Percentiles rank a stretch among this genome's conserved stretches.
phyloP scores from a whole-genome alignment of 2,888 invertebrate genomes.

The Urechis unicinctus region DNA sequence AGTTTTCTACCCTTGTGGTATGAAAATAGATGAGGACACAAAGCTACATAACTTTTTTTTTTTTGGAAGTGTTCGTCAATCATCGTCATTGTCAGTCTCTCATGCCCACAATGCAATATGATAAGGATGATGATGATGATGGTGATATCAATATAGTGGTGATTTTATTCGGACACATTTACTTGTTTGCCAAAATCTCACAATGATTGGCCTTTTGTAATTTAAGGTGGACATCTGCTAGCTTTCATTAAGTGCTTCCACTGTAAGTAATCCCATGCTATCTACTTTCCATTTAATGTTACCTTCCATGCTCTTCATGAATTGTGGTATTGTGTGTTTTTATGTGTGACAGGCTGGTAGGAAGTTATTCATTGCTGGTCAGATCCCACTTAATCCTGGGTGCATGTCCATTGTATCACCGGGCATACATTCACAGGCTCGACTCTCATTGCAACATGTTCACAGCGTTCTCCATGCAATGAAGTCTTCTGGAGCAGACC shows the following conservation, averaged over 20 bases:
- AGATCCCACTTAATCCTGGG: slow-evolving; percentile 83
- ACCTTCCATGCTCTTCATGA: neutral
- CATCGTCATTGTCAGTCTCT: too few relatives aligned
- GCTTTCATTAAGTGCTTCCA: too few relatives aligned
- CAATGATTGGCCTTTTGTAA: too few relatives aligned
- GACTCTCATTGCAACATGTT: slow-evolving; percentile 76
- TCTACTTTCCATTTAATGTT: too few relatives aligned
- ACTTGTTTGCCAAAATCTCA: too few relatives aligned
- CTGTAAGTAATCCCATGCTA: too few relatives aligned
- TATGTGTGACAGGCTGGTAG: neutral
- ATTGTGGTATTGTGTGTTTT: neutral
- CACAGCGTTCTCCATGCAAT: slow-evolving; percentile 72
- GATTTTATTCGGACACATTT: neutral
- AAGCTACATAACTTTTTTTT: neutral
- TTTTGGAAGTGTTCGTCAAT: too few relatives aligned
- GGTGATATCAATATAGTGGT: neutral
- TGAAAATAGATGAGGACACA: too few relatives aligned
- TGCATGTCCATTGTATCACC: slow-evolving; percentile 69
- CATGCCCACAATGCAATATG: too few relatives aligned
- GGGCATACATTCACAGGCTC: slow-evolving; percentile 70
- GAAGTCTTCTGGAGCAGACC: slow-evolving; percentile 65
- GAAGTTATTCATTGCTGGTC: slow-evolving; percentile 82
- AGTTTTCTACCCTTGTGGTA: too few relatives aligned
- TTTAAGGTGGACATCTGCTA: too few relatives aligned
- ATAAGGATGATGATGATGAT: neutral